phyloP scores from a whole-genome alignment of 1,140 invertebrate species.

The Drosophila dunni region DNA sequence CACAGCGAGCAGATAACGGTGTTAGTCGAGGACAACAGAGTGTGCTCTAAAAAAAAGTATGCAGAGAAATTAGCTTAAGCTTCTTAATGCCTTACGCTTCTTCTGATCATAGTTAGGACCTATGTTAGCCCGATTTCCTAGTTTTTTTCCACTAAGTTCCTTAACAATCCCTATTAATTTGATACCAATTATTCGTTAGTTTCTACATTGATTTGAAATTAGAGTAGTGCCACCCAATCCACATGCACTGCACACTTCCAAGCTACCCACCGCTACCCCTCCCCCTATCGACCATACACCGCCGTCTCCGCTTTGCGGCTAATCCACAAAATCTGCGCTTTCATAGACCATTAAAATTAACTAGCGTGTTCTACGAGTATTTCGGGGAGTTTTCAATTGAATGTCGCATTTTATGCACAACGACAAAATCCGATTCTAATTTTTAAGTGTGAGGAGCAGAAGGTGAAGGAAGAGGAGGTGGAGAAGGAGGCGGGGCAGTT shows the following conservation, averaged over 20 bases:
- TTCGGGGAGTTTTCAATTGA: conserved; percentile 40
- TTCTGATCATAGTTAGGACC: no score
- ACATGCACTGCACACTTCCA: background rate
- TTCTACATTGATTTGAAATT: background rate
- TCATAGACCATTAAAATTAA: conserved; percentile 81
- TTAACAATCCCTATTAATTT: no score
- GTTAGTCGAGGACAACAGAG: conserved; percentile 3
- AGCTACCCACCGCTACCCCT: no score
- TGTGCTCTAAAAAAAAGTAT: no score
- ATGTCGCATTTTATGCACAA: conserved; percentile 63
- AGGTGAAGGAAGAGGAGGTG: background rate
- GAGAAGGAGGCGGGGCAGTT: conserved; percentile 11
- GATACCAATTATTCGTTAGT: background rate
- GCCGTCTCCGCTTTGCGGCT: conserved; percentile 40
- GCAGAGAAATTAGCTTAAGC: no score
- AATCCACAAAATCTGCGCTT: conserved; percentile 71
- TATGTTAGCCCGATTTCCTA: no score
- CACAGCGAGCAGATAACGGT: conserved; percentile 18
- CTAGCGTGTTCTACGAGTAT: conserved; percentile 55
- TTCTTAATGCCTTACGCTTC: no score
- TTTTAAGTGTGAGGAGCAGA: conserved; percentile 20
- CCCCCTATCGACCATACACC: background rate
- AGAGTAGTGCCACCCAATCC: background rate
- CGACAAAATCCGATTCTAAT: conserved; percentile 70
- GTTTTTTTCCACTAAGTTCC: no score